phyloP scores from a whole-genome alignment of 1,140 invertebrate genomes.

The Phymastichus coffea region DNA sequence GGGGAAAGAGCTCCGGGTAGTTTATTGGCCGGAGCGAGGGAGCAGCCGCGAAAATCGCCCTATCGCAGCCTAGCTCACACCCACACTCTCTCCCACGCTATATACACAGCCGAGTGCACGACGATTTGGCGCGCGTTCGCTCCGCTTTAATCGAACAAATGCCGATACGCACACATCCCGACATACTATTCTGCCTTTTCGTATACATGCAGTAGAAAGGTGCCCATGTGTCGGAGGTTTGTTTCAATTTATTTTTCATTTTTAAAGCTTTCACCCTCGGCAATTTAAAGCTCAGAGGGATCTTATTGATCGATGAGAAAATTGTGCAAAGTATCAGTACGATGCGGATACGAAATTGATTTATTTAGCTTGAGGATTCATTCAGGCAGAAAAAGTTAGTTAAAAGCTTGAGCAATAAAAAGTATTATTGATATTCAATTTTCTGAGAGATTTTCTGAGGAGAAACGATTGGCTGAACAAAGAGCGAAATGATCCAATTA shows the following conservation, averaged over 20 bases:
- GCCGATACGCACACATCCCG: slow-evolving; percentile 8
- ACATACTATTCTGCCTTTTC: background rate
- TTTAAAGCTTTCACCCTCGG: background rate
- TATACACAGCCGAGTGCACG: background rate
- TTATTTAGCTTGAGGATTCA: no score
- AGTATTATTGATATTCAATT: no score
- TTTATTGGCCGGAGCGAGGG: slow-evolving; percentile 25
- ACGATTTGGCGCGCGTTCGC: background rate
- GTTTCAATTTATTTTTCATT: slow-evolving; percentile 16
- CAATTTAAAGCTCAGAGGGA: no score
- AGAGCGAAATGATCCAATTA: no score
- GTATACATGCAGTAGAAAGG: background rate
- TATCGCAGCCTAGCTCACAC: slow-evolving; percentile 4
- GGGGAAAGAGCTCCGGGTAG: background rate
- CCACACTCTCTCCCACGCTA: background rate
- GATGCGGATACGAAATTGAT: no score
- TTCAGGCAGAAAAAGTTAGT: no score
- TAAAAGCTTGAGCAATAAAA: no score
- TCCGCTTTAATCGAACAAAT: slow-evolving; percentile 13
- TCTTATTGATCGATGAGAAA: no score
- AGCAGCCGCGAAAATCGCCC: slow-evolving; percentile 26
- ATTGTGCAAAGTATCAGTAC: no score
- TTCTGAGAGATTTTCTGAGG: no score
- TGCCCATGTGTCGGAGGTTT: background rate
- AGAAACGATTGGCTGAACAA: no score